phyloP scores from a whole-genome alignment of 2,797 vertebrate genomes.

The Alfaro cultratus region DNA sequence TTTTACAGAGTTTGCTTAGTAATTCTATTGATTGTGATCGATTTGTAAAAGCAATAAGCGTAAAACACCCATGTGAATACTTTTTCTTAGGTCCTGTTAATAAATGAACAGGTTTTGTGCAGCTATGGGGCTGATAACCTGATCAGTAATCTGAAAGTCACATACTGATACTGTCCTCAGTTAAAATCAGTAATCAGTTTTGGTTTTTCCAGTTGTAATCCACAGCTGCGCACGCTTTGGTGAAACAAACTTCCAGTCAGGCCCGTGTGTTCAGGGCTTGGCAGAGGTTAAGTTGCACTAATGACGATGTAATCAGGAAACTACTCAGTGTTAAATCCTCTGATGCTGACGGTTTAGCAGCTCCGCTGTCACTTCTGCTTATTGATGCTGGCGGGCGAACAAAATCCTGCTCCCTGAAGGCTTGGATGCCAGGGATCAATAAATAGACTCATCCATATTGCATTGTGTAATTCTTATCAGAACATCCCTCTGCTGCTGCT shows the following conservation, averaged over 20 bases:
- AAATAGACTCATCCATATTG: slow-evolving; percentile 29
- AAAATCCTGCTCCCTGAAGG: slow-evolving; percentile 4
- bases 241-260: neutral
- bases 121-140: neutral
- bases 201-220: neutral
- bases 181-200: neutral
- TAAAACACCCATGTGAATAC: neutral
- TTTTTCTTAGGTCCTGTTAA: neutral
- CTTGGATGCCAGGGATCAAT: slow-evolving; percentile 47
- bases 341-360: slow-evolving; percentile 55
- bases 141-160: neutral
- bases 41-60: neutral
- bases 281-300: slow-evolving; percentile 48
- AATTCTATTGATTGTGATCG: neutral
- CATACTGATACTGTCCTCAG: neutral
- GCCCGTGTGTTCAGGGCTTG: slow-evolving; percentile 10
- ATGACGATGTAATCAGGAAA: slow-evolving; percentile 64
- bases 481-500: slow-evolving; percentile 11
- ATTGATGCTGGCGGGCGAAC: slow-evolving; percentile 27
- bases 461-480: slow-evolving; percentile 38
- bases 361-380: neutral
- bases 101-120: neutral
- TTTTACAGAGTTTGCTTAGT: neutral
- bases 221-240: neutral
- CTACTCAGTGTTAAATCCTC: slow-evolving; percentile 52